Conservation (phyloP, 2,113 vertebrate species). For the Atrichornis clamosus region DNA sequence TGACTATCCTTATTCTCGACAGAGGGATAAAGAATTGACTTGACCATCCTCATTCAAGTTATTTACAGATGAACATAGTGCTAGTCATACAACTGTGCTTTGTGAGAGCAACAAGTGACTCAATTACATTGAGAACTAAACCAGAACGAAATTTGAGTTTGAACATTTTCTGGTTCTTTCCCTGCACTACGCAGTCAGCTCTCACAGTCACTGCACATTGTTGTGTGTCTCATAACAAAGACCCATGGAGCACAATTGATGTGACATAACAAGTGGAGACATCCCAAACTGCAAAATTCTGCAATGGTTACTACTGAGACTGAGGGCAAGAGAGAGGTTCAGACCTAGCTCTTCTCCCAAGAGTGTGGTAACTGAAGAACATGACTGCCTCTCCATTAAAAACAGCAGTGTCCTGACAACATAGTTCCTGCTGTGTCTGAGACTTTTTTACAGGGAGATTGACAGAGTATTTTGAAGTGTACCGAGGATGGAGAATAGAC, state of each 20-base stretch:
- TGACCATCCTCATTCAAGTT: not conserved
- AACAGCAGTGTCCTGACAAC: not conserved
- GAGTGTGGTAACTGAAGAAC: not conserved
- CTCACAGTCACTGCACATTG: not conserved
- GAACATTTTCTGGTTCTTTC: not conserved
- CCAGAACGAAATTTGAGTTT: not conserved
- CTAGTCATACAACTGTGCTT: not conserved
- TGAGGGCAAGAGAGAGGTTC: not conserved
- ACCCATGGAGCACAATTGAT: not conserved
- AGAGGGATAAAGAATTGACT: not conserved
- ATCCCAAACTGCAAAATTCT: not conserved
- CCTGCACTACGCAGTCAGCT: not conserved
- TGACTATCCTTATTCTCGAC: not conserved
- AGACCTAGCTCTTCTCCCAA: not conserved
- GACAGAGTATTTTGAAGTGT: not conserved
- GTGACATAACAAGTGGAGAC: not conserved
- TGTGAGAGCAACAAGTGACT: not conserved
- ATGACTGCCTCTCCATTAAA: not conserved
- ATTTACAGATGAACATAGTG: not conserved
- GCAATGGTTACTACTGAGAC: not conserved
- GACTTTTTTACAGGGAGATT: not conserved
- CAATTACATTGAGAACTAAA: not conserved
- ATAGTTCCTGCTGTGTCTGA: not conserved
- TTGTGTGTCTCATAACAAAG: not conserved
- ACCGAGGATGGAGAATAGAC: not conserved